Evolutionary conservation across 2,888 invertebrate genomes (phyloP).

Genomic region (Diarsia brunnea): DNA sequence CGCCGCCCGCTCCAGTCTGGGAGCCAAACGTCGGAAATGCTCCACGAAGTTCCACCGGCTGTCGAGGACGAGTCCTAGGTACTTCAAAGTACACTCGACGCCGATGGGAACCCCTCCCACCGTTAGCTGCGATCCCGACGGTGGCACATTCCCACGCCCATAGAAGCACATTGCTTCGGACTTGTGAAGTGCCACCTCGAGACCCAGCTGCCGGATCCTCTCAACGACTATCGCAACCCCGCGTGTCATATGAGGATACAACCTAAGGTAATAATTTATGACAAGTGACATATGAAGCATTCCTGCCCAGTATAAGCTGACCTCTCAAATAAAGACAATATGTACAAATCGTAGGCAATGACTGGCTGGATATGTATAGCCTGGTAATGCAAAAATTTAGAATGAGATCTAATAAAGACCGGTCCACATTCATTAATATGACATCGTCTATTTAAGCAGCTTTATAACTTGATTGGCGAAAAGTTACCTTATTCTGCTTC

Average conservation of each 20-base stretch:
- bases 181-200: no score
- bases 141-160: no score
- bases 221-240: no score
- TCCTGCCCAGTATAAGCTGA: neutral
- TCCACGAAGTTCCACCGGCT: no score
- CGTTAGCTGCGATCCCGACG: no score
- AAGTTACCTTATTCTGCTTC: neutral
- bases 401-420: slow-evolving; percentile 22
- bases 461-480: neutral
- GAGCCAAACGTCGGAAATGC: no score
- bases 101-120: no score
- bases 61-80: no score
- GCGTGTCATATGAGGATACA: slow-evolving; percentile 13
- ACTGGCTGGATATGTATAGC: neutral
- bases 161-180: no score
- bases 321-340: neutral
- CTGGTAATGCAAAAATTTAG: slow-evolving; percentile 31
- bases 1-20: no score
- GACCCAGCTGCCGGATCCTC: no score
- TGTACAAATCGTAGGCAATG: neutral
- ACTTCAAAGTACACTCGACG: no score
- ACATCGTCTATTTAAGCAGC: slow-evolving; percentile 1
- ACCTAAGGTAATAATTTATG: slow-evolving; percentile 21
- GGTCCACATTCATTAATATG: slow-evolving; percentile 39
- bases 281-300: neutral